phyloP scores from a whole-genome alignment of 2,888 invertebrate genomes.

The Gibbula magus region DNA sequence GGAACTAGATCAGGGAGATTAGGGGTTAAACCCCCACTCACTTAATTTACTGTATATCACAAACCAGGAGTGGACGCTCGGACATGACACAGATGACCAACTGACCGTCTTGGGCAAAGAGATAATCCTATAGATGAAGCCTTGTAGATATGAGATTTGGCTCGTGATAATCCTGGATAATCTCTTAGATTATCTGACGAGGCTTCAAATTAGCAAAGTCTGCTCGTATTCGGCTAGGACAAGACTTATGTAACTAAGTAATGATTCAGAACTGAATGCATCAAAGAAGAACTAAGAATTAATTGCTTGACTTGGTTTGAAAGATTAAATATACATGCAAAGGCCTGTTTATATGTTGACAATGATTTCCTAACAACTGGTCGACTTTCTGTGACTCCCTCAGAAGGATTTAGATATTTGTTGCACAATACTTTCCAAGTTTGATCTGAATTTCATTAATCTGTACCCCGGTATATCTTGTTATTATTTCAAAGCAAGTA shows the following conservation, averaged over 20 bases:
- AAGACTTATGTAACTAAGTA: not conserved
- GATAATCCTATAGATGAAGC: slow-evolving; percentile 14
- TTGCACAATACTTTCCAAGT: no score
- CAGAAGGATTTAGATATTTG: no score
- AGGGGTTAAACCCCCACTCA: not conserved
- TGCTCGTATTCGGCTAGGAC: not conserved
- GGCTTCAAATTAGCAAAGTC: not conserved
- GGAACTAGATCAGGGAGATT: slow-evolving; percentile 9
- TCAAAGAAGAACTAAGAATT: not conserved
- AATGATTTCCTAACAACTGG: slow-evolving; percentile 7
- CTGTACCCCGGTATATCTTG: no score
- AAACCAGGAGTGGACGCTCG: not conserved
- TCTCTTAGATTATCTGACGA: slow-evolving; percentile 1
- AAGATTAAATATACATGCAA: not conserved
- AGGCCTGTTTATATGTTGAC: not conserved
- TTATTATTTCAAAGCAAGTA: no score
- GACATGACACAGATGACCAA: not conserved
- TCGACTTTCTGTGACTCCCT: not conserved
- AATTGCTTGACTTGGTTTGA: not conserved
- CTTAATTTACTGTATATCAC: slow-evolving; percentile 12
- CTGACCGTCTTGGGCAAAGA: not conserved
- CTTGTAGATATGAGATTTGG: slow-evolving; percentile 8
- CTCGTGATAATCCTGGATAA: not conserved
- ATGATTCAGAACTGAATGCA: not conserved
- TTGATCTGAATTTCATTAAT: no score